Evolutionary conservation across 1,140 invertebrate genomes (phyloP).

Genomic region (Melanaphis sacchari): DNA sequence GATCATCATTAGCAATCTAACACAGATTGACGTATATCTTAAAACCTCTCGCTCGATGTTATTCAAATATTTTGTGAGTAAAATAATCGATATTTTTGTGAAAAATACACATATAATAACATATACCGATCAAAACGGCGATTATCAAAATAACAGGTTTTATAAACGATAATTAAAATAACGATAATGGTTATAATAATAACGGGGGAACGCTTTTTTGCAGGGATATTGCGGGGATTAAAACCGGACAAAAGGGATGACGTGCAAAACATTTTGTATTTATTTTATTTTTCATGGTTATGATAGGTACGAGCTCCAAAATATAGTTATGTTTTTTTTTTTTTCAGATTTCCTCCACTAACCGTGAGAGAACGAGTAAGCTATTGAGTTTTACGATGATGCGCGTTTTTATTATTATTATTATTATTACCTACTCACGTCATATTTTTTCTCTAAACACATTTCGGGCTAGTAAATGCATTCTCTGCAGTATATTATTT

Average conservation of each 20-base stretch:
- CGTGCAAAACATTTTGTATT: background rate
- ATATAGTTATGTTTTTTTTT: background rate
- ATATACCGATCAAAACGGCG: background rate
- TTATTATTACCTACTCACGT: background rate
- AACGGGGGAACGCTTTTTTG: background rate
- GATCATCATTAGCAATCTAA: too few species aligned
- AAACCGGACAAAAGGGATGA: background rate
- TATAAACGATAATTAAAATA: background rate
- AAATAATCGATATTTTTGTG: background rate
- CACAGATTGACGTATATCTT: background rate
- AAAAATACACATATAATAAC: background rate
- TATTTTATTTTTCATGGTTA: background rate
- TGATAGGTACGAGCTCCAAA: background rate
- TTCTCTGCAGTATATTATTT: background rate
- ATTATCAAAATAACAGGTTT: background rate
- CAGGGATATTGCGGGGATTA: background rate
- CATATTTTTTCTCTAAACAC: background rate
- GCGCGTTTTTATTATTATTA: constrained; percentile 12
- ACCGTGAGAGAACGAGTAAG: background rate
- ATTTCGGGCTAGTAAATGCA: background rate
- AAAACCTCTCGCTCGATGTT: background rate
- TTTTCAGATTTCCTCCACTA: background rate
- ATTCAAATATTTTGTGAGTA: background rate
- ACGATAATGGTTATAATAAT: background rate
- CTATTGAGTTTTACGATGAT: constrained; percentile 11